phyloP scores from a whole-genome alignment of 1,140 invertebrate genomes.

The Proales similis region DNA sequence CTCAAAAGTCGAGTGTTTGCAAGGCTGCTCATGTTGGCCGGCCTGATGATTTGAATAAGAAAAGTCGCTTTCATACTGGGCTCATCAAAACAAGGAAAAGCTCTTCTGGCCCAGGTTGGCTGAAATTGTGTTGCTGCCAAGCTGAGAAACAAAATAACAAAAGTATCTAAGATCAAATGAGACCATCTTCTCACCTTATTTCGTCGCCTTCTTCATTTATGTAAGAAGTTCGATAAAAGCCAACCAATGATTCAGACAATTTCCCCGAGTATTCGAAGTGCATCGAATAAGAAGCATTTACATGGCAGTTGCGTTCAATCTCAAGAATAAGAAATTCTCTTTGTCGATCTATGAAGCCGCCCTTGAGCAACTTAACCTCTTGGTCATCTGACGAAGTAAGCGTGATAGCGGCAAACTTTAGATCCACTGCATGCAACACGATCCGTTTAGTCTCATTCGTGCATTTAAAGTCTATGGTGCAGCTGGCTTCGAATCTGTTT shows the following conservation, averaged over 20 bases:
- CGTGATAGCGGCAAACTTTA: too few relatives aligned
- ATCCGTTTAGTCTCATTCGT: constrained; percentile 59
- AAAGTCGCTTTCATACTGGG: constrained; percentile 80
- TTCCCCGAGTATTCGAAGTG: constrained; percentile 8
- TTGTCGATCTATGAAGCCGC: constrained; percentile 41
- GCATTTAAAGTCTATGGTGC: constrained; percentile 63
- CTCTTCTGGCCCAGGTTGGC: constrained; percentile 77
- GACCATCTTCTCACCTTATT: constrained; percentile 20
- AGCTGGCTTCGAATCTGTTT: constrained; percentile 65
- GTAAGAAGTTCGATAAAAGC: constrained; percentile 34
- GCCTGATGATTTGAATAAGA: constrained; percentile 60
- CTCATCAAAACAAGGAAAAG: constrained; percentile 93
- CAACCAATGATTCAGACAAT: constrained; percentile 3
- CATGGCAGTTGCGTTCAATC: constrained; percentile 1
- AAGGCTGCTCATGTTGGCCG: constrained; percentile 61
- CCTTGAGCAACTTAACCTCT: too few relatives aligned
- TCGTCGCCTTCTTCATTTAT: not conserved
- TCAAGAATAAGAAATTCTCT: constrained; percentile 22
- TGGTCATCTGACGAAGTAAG: too few relatives aligned
- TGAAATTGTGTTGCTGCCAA: constrained; percentile 89
- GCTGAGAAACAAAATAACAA: constrained; percentile 4
- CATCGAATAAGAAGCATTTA: not conserved
- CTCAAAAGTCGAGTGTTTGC: constrained; percentile 66
- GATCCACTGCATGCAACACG: constrained; percentile 65
- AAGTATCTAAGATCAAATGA: too few relatives aligned